Percentiles rank a stretch among this genome's conserved stretches.
These are phyloP conservation scores for Drosophila multiciliata DNA, from an alignment of 2,888 invertebrate genomes.

Conservation along the genomic window DNA sequence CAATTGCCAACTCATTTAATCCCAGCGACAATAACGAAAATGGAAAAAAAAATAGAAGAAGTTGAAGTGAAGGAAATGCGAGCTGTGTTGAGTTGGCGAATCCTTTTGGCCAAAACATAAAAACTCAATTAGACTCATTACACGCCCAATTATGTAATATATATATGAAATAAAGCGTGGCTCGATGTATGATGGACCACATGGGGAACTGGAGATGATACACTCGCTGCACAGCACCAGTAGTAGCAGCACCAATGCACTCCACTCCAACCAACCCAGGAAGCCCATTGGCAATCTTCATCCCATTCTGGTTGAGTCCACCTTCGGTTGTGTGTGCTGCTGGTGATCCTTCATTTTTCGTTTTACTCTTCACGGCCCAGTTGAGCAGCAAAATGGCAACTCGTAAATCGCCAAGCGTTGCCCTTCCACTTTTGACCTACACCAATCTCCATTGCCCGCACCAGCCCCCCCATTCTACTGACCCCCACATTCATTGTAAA, in stretches of 20 bases:
- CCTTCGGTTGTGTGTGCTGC: constrained; percentile 2
- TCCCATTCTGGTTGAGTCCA: not conserved
- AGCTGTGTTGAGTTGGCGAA: constrained; percentile 28
- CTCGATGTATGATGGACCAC: constrained; percentile 21
- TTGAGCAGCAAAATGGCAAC: constrained; percentile 77
- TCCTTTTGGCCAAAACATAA: constrained; percentile 77
- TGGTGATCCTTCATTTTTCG: constrained; percentile 55
- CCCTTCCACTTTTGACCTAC: not conserved
- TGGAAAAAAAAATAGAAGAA: not conserved
- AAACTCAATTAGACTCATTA: constrained; percentile 85
- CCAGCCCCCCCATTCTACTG: too few species aligned
- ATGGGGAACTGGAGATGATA: constrained; percentile 7
- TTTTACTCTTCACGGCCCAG: constrained; percentile 71
- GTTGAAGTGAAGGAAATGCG: not conserved
- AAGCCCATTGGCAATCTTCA: not conserved
- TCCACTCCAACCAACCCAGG: not conserved
- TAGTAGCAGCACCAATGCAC: not conserved
- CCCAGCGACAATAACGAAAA: constrained; percentile 17
- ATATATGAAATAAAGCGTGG: constrained; percentile 63
- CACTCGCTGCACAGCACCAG: not conserved
- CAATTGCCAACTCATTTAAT: constrained; percentile 47
- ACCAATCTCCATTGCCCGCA: not conserved
- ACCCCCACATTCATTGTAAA: not conserved
- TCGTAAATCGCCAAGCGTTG: constrained; percentile 65
- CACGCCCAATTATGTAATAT: constrained; percentile 83